Evolutionary conservation across 2,797 vertebrate species (phyloP).

Genomic region (Cossypha caffra): DNA sequence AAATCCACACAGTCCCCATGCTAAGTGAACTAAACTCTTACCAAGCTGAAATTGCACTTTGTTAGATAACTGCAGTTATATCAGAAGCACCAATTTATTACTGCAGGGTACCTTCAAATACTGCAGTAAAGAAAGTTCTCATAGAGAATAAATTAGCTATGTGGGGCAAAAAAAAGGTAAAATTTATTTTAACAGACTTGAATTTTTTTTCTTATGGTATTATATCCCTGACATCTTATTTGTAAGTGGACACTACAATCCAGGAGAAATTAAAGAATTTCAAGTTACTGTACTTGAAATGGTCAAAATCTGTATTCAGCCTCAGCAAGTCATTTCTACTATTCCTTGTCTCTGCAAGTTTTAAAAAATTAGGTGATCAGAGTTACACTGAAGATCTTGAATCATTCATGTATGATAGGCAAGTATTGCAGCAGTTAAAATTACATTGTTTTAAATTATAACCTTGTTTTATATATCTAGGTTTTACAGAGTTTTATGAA

Average conservation of each 20-base stretch:
- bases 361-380: constrained; percentile 62
- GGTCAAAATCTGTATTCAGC: constrained; percentile 17
- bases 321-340: neutral
- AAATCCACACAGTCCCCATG: rapidly evolving
- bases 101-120: neutral
- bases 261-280: neutral
- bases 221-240: neutral
- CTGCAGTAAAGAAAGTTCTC: neutral
- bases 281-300: neutral
- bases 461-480: constrained; percentile 70
- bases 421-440: constrained; percentile 70
- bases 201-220: neutral
- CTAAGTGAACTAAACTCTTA: neutral
- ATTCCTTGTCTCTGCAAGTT: constrained; percentile 12
- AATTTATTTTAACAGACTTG: neutral
- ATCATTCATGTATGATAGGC: constrained; percentile 60
- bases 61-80: neutral
- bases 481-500: constrained; percentile 74
- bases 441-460: constrained; percentile 75
- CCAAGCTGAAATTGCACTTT: neutral
- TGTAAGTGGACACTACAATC: neutral
- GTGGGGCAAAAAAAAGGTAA: neutral
- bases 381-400: constrained; percentile 42
- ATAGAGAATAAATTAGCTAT: neutral
- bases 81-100: neutral